Percentiles rank a stretch among this genome's conserved stretches.
phyloP scores from a whole-genome alignment of 2,888 invertebrate species.

The Alcis repandata region DNA sequence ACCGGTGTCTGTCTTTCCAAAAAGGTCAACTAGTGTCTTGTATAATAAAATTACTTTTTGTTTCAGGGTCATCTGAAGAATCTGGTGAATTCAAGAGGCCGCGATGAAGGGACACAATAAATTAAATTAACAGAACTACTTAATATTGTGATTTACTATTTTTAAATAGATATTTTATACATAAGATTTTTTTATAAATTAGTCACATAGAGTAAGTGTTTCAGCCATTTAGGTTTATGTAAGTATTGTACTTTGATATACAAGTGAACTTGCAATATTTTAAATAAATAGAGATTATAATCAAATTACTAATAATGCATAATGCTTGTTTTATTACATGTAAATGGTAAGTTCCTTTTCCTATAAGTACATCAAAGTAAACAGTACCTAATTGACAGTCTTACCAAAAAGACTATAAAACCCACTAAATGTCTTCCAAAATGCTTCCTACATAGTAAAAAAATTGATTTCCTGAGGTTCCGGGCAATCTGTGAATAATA shows the following conservation, averaged over 20 bases:
- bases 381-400: no score
- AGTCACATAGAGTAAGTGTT: slow-evolving; percentile 81
- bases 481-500: no score
- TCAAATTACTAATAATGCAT: slow-evolving; percentile 32
- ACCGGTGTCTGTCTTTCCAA: not conserved
- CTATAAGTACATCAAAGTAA: no score
- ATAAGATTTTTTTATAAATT: slow-evolving; percentile 68
- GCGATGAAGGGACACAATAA: slow-evolving; percentile 63
- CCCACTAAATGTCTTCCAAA: no score
- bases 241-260: slow-evolving; percentile 56
- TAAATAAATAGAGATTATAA: slow-evolving; percentile 54
- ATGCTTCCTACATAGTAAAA: no score
- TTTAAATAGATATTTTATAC: slow-evolving; percentile 48
- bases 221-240: slow-evolving; percentile 58
- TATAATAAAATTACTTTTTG: no score
- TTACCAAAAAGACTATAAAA: no score
- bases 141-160: slow-evolving; percentile 80
- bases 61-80: slow-evolving; percentile 81
- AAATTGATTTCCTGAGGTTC: no score
- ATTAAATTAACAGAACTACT: slow-evolving; percentile 63
- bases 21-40: not conserved
- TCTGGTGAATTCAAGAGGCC: slow-evolving; percentile 81
- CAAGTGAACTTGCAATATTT: slow-evolving; percentile 62
- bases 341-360: not conserved
- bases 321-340: slow-evolving; percentile 37